phyloP scores from a whole-genome alignment of 1,140 invertebrate genomes.

The Wiebesia pumilae region DNA sequence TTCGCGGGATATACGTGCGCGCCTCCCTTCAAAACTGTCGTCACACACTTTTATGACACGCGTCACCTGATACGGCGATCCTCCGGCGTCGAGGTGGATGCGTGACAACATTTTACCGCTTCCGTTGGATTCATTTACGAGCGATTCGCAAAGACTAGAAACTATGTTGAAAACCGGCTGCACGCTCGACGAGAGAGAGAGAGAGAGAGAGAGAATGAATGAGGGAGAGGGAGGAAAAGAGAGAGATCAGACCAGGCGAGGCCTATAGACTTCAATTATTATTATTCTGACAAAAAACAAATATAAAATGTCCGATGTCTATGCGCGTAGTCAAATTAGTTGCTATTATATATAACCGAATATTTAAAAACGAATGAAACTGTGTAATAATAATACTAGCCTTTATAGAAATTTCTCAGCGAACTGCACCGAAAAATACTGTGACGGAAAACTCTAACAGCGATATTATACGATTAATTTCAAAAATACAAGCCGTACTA shows the following conservation, averaged over 20 bases:
- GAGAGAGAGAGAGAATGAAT: not conserved
- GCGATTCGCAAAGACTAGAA: not conserved
- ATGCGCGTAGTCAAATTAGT: not conserved
- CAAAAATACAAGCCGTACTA: too few relatives aligned
- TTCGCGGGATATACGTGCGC: not conserved
- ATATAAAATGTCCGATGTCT: not conserved
- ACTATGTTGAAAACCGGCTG: not conserved
- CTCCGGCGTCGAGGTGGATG: not conserved
- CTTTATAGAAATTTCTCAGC: not conserved
- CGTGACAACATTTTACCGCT: not conserved
- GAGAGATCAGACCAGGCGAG: not conserved
- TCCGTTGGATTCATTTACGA: conserved; percentile 37
- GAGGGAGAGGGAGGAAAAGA: not conserved
- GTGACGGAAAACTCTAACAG: not conserved
- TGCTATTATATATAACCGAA: not conserved
- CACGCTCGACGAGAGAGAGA: too few relatives aligned
- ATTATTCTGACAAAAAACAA: conserved; percentile 1
- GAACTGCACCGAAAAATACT: too few relatives aligned
- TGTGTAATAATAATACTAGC: too few relatives aligned
- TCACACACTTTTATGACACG: not conserved
- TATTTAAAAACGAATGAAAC: too few relatives aligned
- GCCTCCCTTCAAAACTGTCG: not conserved
- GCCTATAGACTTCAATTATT: not conserved
- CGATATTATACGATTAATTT: not conserved
- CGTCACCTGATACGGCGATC: conserved; percentile 29